Percentiles rank a stretch among this genome's conserved stretches.
These are phyloP conservation scores for Ashinkailepas kermadecensis DNA, from an alignment of 2,888 invertebrate species.

Conservation along the genomic window DNA sequence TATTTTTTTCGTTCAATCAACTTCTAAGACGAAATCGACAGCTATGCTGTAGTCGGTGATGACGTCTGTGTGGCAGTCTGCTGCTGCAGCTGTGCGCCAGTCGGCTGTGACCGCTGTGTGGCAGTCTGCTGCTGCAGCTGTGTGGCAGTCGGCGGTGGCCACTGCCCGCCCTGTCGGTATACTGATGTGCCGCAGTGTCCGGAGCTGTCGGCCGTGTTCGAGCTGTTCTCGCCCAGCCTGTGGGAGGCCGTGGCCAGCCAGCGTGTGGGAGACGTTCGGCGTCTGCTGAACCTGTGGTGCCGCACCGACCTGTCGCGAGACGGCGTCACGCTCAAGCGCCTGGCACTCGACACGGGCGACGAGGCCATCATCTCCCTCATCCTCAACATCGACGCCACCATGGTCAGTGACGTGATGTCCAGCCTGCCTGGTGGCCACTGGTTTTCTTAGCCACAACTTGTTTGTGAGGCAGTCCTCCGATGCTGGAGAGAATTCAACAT, in stretches of 20 bases:
- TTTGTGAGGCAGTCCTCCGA: too few relatives aligned
- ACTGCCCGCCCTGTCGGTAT: background rate
- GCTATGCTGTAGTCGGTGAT: too few relatives aligned
- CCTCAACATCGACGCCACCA: conserved; percentile 30
- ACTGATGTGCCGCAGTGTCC: conserved; percentile 7
- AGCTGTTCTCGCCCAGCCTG: conserved; percentile 31
- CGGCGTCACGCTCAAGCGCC: conserved; percentile 27
- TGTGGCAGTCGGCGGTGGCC: too few relatives aligned
- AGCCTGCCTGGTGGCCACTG: too few relatives aligned
- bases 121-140: too few relatives aligned
- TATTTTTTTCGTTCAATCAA: too few relatives aligned
- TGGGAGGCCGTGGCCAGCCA: conserved; percentile 33
- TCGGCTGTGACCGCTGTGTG: too few relatives aligned
- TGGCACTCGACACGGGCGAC: conserved; percentile 30
- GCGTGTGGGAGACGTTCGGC: conserved; percentile 27
- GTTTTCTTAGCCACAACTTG: too few relatives aligned
- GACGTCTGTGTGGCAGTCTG: too few relatives aligned
- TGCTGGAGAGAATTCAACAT: too few relatives aligned
- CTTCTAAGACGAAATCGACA: too few relatives aligned
- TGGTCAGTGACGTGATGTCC: conserved; percentile 27
- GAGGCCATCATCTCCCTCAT: conserved; percentile 33
- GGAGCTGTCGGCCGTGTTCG: conserved; percentile 26
- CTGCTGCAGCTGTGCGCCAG: too few relatives aligned
- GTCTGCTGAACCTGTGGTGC: conserved; percentile 31
- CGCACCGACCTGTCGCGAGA: conserved; percentile 27